These are phyloP conservation scores for Dicaeum eximium DNA, from an alignment of 2,113 vertebrate genomes.

Conservation along the genomic window DNA sequence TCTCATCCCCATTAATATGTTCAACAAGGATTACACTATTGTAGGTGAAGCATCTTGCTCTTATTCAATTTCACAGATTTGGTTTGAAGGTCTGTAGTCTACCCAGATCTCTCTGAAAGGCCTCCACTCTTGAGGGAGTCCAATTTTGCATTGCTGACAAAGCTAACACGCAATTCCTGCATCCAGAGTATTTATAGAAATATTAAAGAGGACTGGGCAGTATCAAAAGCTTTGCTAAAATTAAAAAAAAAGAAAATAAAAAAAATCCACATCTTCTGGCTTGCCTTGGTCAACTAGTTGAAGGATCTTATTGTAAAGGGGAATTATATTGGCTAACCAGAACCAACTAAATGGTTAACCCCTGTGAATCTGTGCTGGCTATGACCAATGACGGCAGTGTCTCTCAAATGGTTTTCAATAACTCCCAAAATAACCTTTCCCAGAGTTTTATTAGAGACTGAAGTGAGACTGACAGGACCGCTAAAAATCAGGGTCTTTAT, in stretches of 20 bases:
- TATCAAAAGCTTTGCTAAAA: background rate
- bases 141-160: background rate
- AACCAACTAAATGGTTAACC: background rate
- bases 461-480: background rate
- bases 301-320: background rate
- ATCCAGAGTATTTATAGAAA: background rate
- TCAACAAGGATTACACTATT: background rate
- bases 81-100: background rate
- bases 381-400: background rate
- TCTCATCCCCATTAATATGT: accelerated
- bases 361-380: accelerated
- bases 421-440: background rate
- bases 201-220: background rate
- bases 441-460: background rate
- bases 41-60: background rate
- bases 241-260: background rate
- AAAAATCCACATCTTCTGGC: too few relatives aligned
- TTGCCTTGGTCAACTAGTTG: background rate
- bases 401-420: background rate
- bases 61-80: background rate
- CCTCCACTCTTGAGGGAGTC: background rate
- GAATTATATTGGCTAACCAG: background rate
- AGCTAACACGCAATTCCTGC: background rate
- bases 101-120: background rate
- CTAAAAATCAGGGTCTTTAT: background rate